Percentiles rank a stretch among this genome's conserved stretches.
phyloP scores from a whole-genome alignment of 2,888 invertebrate genomes.

The Drosophila antonietae region DNA sequence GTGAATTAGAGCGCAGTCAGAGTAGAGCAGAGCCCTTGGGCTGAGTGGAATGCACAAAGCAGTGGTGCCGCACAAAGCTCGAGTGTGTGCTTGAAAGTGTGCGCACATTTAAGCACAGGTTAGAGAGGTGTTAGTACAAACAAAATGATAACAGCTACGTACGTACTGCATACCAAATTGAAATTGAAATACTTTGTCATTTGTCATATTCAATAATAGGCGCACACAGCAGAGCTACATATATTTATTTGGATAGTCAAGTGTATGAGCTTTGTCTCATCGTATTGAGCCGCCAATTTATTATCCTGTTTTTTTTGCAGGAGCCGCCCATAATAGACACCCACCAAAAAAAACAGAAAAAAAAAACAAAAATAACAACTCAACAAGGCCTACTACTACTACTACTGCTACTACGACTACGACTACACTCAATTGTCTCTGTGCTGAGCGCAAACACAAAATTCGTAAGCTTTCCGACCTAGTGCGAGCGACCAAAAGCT shows the following conservation, averaged over 20 bases:
- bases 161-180: background rate
- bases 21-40: constrained; percentile 28
- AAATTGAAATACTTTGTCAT: background rate
- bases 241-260: constrained; percentile 26
- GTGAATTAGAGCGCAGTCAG: constrained; percentile 29
- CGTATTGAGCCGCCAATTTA: constrained; percentile 28
- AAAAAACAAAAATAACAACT: constrained; percentile 24
- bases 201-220: constrained; percentile 6
- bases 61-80: too few species aligned
- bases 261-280: constrained; percentile 34
- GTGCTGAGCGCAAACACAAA: constrained; percentile 24
- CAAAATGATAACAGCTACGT: background rate
- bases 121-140: background rate
- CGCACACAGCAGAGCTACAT: background rate
- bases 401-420: background rate
- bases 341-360: background rate
- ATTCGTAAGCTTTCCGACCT: constrained; percentile 51
- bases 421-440: constrained; percentile 39
- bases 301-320: constrained; percentile 36
- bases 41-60: constrained; percentile 36
- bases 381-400: constrained; percentile 17
- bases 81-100: constrained; percentile 38
- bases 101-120: constrained; percentile 36
- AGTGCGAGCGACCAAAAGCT: constrained; percentile 56
- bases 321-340: constrained; percentile 13